Evolutionary conservation across 2,888 invertebrate genomes (phyloP), one percentile per base, ranked within the genome.

Genomic region (Pegoplata infirma): DNA sequence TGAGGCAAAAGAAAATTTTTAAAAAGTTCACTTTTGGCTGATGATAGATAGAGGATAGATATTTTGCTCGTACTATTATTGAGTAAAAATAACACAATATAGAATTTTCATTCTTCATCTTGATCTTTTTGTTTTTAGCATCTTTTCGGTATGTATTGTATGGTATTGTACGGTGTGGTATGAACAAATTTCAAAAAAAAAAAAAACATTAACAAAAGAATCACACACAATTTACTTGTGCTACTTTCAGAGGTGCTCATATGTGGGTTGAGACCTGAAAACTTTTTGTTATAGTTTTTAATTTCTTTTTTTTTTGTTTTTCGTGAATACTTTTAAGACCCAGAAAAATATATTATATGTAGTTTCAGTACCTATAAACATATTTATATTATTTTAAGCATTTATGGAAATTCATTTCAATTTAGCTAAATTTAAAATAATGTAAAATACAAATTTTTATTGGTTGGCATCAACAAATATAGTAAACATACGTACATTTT

Each of bases 181-280:
- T 25, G 25, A 25, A 23, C 25, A 25, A n/a, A 25, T 25, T 25
- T 23, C n/a, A n/a, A n/a, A n/a, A n/a, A n/a, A n/a, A n/a, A n/a
- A 23, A 23, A 25, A 5, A n/a, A 53, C 5, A 53, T 47, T 19
- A 36, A 36, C 25, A n/a, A 47, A 10, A 49, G 3, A 44, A 47
- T 69, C 46, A 28, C 25, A 58, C 44, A 68, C 44, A 64, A 74
- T 72, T 68, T 64, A 53, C 71, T 79, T 81, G 76, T 64, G 49
- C 74, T 64, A 77, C 69, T 71, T 79, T 21, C 66, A 23, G 51
- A 28, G n/a, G 28, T 4, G 36, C 56, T 59, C 28, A 63, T 58
- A 68, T 76, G 80, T 80, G 76, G 80, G 76, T 74, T 76, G 80
- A 76, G 73, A 80, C 61, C 73, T 74, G 73, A 80, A 74, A 67